These are phyloP conservation scores for Nothura maculosa DNA, from an alignment of 2,797 vertebrate species.

Conservation along the genomic window DNA sequence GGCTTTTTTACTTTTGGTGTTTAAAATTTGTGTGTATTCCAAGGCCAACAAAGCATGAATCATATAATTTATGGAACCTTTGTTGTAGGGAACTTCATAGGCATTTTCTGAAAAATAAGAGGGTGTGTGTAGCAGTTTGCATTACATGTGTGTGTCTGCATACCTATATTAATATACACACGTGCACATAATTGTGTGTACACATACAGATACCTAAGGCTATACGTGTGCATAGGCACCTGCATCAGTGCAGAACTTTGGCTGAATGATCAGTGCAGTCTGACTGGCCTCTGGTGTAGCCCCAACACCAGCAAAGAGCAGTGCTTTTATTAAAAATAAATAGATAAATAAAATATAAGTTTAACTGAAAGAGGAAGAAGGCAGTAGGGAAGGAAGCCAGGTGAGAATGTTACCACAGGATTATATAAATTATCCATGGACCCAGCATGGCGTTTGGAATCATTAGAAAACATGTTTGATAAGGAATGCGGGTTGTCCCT, in stretches of 20 bases:
- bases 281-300: neutral
- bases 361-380: neutral
- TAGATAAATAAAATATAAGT: neutral
- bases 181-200: neutral
- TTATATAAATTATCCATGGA: neutral
- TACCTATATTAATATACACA: neutral
- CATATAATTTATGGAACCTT: neutral
- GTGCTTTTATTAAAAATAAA: neutral
- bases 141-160: neutral
- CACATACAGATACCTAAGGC: neutral
- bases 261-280: neutral
- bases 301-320: neutral
- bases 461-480: conserved; percentile 6
- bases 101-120: neutral
- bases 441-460: neutral
- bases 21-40: neutral
- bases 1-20: neutral
- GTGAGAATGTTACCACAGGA: neutral
- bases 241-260: neutral
- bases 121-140: neutral
- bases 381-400: neutral
- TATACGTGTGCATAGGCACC: neutral
- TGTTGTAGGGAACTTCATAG: neutral
- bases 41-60: neutral
- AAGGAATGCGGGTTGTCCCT: neutral